These are phyloP conservation scores for Anoura caudifer DNA, from an alignment of 2,113 vertebrate genomes.

Conservation along the genomic window DNA sequence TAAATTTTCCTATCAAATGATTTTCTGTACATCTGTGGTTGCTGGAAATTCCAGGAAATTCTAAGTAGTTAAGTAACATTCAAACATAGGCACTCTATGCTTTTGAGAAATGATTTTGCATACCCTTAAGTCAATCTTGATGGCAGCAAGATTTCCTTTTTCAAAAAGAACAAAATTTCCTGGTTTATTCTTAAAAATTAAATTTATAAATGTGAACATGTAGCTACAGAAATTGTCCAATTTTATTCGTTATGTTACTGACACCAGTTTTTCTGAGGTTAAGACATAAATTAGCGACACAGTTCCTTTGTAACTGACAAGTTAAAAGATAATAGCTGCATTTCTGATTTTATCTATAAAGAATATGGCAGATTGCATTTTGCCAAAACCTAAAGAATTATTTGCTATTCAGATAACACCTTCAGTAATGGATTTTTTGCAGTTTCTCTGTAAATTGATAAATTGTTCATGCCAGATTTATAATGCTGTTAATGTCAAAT, in stretches of 20 bases:
- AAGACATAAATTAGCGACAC: constrained; percentile 43
- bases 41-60: background rate
- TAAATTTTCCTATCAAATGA: background rate
- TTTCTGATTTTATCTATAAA: constrained; percentile 57
- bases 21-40: background rate
- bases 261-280: constrained; percentile 18
- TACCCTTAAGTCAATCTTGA: background rate
- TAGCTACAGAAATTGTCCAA: background rate
- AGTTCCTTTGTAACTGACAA: constrained; percentile 41
- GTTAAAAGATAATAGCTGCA: constrained; percentile 48
- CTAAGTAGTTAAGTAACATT: background rate
- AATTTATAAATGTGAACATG: background rate
- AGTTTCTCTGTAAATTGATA: constrained; percentile 72
- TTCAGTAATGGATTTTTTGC: constrained; percentile 61
- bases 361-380: constrained; percentile 33
- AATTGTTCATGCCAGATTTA: constrained; percentile 72
- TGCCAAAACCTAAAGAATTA: constrained; percentile 60
- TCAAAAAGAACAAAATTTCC: background rate
- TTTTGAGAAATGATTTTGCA: constrained; percentile 38
- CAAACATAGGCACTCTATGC: background rate
- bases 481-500: constrained; percentile 61
- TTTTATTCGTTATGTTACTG: background rate
- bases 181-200: background rate
- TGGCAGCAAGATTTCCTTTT: constrained; percentile 26
- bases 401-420: constrained; percentile 65